A percentile compares a stretch with the other conserved stretches of the same genome.
phyloP scores from a whole-genome alignment of 2,113 vertebrate genomes.

The Aix galericulata region DNA sequence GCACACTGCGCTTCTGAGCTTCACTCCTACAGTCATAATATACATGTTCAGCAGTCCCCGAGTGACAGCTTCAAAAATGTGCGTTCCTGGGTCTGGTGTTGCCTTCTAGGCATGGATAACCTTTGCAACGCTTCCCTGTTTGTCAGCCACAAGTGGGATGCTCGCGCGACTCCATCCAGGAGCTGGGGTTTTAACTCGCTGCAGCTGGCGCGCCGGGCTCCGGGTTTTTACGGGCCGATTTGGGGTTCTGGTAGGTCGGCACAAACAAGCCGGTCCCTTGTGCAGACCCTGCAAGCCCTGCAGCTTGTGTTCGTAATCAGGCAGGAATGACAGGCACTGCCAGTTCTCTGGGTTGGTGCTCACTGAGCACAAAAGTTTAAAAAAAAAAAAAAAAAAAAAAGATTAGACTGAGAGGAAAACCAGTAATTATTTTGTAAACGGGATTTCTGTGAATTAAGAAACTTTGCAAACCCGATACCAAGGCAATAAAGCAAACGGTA shows the following conservation, averaged over 20 bases:
- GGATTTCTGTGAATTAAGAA: constrained; percentile 23
- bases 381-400: neutral
- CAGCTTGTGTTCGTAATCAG: neutral
- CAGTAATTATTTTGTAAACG: neutral
- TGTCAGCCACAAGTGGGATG: neutral
- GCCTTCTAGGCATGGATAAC: constrained; percentile 36
- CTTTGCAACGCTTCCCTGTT: neutral
- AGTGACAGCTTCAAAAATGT: neutral
- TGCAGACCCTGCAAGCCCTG: neutral
- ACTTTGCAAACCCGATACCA: neutral
- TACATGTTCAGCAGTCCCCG: neutral
- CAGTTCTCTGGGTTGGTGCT: constrained; percentile 13
- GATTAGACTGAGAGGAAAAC: neutral
- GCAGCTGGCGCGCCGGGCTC: neutral
- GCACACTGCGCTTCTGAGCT: neutral
- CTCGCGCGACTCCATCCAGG: neutral
- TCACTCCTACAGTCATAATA: neutral
- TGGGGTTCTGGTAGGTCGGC: neutral
- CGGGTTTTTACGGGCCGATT: neutral
- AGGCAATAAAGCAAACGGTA: neutral
- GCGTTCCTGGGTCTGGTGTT: neutral
- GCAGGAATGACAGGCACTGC: neutral
- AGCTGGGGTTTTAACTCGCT: neutral
- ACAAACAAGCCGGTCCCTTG: constrained; percentile 19
- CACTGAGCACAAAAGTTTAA: neutral